Base-by-base conservation (phyloP, 1,140 invertebrate genomes). In the Hirudo medicinalis region DNA sequence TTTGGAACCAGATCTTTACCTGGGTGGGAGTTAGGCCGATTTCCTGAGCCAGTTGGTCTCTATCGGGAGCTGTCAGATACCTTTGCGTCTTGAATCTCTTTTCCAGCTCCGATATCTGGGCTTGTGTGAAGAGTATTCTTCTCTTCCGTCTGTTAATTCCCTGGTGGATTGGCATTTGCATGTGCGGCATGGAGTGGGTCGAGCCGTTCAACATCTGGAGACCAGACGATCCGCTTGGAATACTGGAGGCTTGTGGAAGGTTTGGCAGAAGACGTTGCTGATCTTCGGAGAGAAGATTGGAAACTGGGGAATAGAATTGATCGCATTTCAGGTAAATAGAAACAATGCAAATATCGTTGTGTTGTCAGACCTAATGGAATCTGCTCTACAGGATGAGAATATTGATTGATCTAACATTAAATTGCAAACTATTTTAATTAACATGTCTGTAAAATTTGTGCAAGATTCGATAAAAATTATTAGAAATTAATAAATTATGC, bases 1-100 rank as follows among this genome's bases (percentile, higher is more conserved):
- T 74, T 53, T 88, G 86, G 77, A 97, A 98, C 94, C 94, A 98
- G 78, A 97, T 98, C 88, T 98, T 99, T 55, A 99, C 94, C 90
- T 98, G 81, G 9, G 78, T 80, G 1, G 77, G 77, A 17, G 76
- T 68, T 25, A 76, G 72, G 15, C 69, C 80, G 32, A 82, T 77
- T 74, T 94, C 87, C 60, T 89, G 91, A 0, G 95, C 94, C 63
- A 98, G 82, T 78, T 97, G 92, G 81, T 99, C 95, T 22, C 95
- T 83, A 83, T 98, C 95, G 0, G 93, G 92, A 0, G 94, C 94
- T 19, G 91, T 95, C 19, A 99, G 84, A 80, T 98, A 98, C 68
- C 92, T 85, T 80, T 98, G 94, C 79, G 96, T 92, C 29, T 94
- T 87, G 81, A 99, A 98, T 67, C 94, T 85, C 77, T 94, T 85